phyloP scores from a whole-genome alignment of 2,888 invertebrate genomes.

The Eupithecia insigniata region DNA sequence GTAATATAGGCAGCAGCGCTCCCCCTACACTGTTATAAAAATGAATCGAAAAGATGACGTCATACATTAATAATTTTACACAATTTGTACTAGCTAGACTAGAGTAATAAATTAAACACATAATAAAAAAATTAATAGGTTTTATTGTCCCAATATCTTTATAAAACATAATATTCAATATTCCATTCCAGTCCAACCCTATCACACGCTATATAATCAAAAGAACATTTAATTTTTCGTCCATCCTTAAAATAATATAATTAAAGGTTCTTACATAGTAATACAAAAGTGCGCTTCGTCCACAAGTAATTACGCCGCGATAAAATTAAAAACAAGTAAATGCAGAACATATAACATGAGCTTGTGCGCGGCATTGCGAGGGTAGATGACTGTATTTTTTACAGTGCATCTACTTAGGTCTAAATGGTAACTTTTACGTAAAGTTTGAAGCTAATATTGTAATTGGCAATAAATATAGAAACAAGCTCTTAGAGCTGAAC shows the following conservation, averaged over 20 bases:
- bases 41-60: too few species aligned
- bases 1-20: too few species aligned
- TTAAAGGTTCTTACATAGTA: too few species aligned
- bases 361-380: neutral
- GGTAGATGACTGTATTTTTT: neutral
- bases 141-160: neutral
- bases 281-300: neutral
- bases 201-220: neutral
- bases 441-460: neutral
- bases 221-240: neutral
- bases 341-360: neutral
- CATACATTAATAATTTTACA: too few species aligned
- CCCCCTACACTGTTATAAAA: too few species aligned
- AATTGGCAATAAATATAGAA: neutral
- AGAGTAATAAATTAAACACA: neutral
- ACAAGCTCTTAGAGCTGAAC: neutral
- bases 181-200: slow-evolving; percentile 1
- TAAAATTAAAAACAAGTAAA: neutral
- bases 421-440: neutral
- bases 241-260: neutral
- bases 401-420: neutral
- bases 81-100: too few species aligned
- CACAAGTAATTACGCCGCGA: neutral
- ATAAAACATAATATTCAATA: slow-evolving; percentile 2
- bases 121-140: neutral